A percentile compares a stretch with the other conserved stretches of the same genome.
Evolutionary conservation across 2,797 vertebrate species (phyloP).

Genomic region (Spea hammondii): DNA sequence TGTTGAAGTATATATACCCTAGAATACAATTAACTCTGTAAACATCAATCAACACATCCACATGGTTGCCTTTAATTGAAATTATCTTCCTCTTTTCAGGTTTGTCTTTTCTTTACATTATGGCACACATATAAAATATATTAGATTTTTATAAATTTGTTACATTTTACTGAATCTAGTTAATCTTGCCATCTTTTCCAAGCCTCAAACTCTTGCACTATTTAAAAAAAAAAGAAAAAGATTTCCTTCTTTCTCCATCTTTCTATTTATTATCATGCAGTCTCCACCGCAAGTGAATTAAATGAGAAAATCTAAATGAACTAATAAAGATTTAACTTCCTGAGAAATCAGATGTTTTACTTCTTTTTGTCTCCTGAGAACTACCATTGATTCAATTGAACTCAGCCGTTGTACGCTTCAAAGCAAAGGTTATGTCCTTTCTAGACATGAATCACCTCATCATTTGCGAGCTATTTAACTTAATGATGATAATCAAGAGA

Average conservation of each 20-base stretch:
- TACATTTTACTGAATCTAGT: not conserved
- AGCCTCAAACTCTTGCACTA: no score
- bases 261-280: not conserved
- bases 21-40: no score
- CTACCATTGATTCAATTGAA: slow-evolving; percentile 7
- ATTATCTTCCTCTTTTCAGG: no score
- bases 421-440: slow-evolving; percentile 33
- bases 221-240: no score
- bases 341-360: not conserved
- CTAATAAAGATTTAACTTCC: not conserved
- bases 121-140: slow-evolving; percentile 5
- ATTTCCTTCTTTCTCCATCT: not conserved
- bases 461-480: slow-evolving; percentile 33
- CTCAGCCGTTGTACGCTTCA: slow-evolving; percentile 1
- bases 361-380: not conserved
- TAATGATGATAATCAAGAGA: slow-evolving; percentile 46
- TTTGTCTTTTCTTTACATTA: no score
- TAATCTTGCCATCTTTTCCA: no score
- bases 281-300: not conserved
- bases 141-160: slow-evolving; percentile 1
- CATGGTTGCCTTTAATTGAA: no score
- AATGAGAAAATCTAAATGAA: not conserved
- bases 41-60: no score
- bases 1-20: no score
- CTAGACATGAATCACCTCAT: slow-evolving; percentile 20